Evolutionary conservation across 2,113 vertebrate genomes (phyloP), one percentile per base, ranked within the genome.

Genomic region (Leucoraja erinaceus): DNA sequence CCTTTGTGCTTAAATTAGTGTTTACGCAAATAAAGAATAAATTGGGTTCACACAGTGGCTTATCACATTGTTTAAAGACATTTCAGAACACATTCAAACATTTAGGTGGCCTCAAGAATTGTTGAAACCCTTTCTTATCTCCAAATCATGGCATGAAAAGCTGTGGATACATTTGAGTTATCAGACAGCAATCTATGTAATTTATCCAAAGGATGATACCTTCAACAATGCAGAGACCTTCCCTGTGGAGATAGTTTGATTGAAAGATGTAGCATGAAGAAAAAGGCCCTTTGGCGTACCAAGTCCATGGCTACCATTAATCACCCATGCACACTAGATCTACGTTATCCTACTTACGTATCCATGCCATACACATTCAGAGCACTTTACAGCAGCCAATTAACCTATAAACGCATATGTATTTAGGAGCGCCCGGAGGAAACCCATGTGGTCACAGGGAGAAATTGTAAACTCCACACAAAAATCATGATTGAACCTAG

Each of bases 11-110:
- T 16, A 88, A 88, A 31, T 88, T 11, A 88, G 28, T 16, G 14
- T 31, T 86, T 6, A 86, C 63, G n/a, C 31, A 88, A 88, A 18
- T 86, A n/a, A 84, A 33, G 28, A 88, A 84, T 61, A 68, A 91
- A 4, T 25, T 54, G 88, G 2, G 9, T 91, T 54, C 54, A 72
- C 18, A 25, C 31, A 66, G 5, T 20, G 28, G 3, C 28, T 31
- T 31, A 56, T 72, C 33, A 12, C 16, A 18, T 47, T 18, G 66
- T 63, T 90, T 33, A 66, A 3, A 54, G 28, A 72, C 20, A 72
- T 25, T 9, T 70, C 33, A 33, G 22, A 90, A 6, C 31, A 33
- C 61, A 22, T 90, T 70, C 14, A 6, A 14, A 20, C 25, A 25
- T 61, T 59, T 59, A 83, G 59, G n/a, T 86, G 28, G 28, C 28